These are phyloP conservation scores for Clarias magur DNA, from an alignment of 2,113 vertebrate species.

Conservation along the genomic window DNA sequence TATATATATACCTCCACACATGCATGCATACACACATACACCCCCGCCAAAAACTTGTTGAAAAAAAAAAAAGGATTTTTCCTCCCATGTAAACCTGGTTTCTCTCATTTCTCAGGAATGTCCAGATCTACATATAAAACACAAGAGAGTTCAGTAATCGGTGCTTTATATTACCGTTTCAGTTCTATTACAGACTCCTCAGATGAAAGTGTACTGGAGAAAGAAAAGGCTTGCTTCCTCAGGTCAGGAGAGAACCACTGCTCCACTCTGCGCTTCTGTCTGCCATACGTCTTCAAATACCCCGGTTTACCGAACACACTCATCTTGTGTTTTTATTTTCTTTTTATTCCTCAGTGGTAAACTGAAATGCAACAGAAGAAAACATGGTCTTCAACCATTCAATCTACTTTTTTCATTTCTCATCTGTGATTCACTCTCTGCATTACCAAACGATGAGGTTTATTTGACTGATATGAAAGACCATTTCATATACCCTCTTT, in stretches of 20 bases:
- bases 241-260: slow-evolving; percentile 67
- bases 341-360: background rate
- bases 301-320: slow-evolving; percentile 42
- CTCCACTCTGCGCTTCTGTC: slow-evolving; percentile 57
- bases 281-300: slow-evolving; percentile 71
- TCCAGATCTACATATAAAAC: background rate
- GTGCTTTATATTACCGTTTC: slow-evolving; percentile 46
- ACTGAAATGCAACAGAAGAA: background rate
- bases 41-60: too few species aligned
- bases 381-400: background rate
- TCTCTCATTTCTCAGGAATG: too few species aligned
- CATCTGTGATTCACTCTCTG: too few species aligned
- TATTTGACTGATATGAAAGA: too few species aligned
- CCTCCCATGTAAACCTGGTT: too few species aligned
- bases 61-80: too few species aligned
- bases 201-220: slow-evolving; percentile 63
- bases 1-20: too few species aligned
- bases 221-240: slow-evolving; percentile 66
- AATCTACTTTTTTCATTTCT: too few species aligned
- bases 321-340: slow-evolving; percentile 55
- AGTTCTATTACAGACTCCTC: slow-evolving; percentile 59
- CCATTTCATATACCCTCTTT: too few species aligned
- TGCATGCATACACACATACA: too few species aligned
- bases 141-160: background rate
- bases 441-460: too few species aligned